Evolutionary conservation across 1,140 invertebrate species (phyloP).

Genomic region (Drosophila punjabiensis): DNA sequence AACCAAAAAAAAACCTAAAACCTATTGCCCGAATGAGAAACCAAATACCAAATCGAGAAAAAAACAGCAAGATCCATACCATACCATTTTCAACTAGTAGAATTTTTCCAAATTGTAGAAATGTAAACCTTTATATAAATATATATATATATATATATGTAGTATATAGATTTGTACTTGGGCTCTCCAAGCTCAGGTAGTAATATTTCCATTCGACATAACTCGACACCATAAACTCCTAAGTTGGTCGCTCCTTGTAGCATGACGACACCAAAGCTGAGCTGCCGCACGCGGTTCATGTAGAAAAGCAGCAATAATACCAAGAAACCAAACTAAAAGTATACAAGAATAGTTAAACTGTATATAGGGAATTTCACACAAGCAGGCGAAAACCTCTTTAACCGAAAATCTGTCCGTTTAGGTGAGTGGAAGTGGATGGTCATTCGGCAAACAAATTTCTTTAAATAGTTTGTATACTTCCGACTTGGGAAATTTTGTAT

Average conservation of each 20-base stretch:
- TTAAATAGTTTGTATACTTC: background rate
- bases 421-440: constrained; percentile 29
- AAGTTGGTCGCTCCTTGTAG: constrained; percentile 29
- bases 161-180: constrained; percentile 46
- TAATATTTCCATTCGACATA: constrained; percentile 35
- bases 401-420: constrained; percentile 10
- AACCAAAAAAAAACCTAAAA: constrained; percentile 17
- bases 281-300: constrained; percentile 11
- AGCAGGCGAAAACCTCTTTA: constrained; percentile 25
- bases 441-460: background rate
- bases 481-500: background rate
- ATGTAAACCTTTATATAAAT: constrained; percentile 55
- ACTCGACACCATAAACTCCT: constrained; percentile 36
- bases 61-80: constrained; percentile 38
- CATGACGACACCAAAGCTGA: constrained; percentile 6
- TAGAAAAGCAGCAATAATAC: constrained; percentile 36
- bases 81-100: constrained; percentile 72
- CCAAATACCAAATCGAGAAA: constrained; percentile 29
- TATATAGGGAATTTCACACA: constrained; percentile 40
- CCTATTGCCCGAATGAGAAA: constrained; percentile 42
- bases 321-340: constrained; percentile 18
- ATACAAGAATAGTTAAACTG: constrained; percentile 45
- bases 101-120: constrained; percentile 81
- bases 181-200: constrained; percentile 33
- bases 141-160: constrained; percentile 38